These are phyloP conservation scores for Psophia crepitans DNA, from an alignment of 2,113 vertebrate species.

Conservation along the genomic window DNA sequence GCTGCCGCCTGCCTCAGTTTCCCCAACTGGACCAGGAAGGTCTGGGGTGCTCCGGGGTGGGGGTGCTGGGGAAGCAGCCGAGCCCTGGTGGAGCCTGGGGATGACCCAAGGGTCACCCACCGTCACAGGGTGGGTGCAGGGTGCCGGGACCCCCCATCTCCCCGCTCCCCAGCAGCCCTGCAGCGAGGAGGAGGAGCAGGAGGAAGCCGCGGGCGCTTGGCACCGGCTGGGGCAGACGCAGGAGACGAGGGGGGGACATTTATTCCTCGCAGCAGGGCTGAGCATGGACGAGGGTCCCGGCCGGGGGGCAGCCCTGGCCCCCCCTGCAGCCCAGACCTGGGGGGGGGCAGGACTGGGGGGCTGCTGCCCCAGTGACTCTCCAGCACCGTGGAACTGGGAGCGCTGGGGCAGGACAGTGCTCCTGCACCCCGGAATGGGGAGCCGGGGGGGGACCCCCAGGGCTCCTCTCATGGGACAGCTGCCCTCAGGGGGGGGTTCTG, in stretches of 20 bases:
- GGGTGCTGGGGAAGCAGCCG: neutral
- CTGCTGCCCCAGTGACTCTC: neutral
- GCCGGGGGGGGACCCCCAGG: too few species aligned
- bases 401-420: neutral
- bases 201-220: neutral
- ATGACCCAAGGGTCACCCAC: neutral
- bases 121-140: neutral
- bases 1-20: neutral
- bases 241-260: neutral
- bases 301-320: neutral
- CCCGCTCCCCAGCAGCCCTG: neutral
- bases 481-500: neutral
- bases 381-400: neutral
- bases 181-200: neutral
- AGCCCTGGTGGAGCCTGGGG: fast-evolving
- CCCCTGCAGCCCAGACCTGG: too few species aligned
- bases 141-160: neutral
- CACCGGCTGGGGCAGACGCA: neutral
- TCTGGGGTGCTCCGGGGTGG: fast-evolving
- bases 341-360: too few species aligned
- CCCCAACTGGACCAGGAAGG: neutral
- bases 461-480: neutral
- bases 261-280: neutral
- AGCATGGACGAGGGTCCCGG: neutral
- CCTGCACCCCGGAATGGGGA: neutral